phyloP scores from a whole-genome alignment of 2,888 invertebrate genomes.

The Oscheius sp. region DNA sequence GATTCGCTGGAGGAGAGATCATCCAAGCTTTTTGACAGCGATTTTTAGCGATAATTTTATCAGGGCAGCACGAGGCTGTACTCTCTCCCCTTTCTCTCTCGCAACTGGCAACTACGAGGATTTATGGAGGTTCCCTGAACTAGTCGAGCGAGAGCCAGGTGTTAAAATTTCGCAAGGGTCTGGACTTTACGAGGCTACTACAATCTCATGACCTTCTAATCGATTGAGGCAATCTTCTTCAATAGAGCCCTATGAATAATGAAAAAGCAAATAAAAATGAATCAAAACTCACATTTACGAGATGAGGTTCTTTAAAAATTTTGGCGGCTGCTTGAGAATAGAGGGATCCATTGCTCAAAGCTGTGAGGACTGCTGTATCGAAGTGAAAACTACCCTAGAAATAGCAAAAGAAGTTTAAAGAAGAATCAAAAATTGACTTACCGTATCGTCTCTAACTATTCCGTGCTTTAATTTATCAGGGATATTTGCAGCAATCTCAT shows the following conservation, averaged over 20 bases:
- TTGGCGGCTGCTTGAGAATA: conserved; percentile 72
- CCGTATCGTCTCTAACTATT: conserved; percentile 61
- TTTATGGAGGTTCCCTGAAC: too few relatives aligned
- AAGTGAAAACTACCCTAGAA: conserved; percentile 56
- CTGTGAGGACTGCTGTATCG: conserved; percentile 54
- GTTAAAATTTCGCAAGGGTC: too few relatives aligned
- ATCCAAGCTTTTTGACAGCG: too few relatives aligned
- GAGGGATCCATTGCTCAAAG: conserved; percentile 70
- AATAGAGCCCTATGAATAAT: too few relatives aligned
- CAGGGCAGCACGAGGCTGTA: too few relatives aligned
- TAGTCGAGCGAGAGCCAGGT: too few relatives aligned
- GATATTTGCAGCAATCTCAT: conserved; percentile 60
- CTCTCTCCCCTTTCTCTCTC: too few relatives aligned
- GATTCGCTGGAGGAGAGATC: too few relatives aligned
- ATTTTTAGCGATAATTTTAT: too few relatives aligned
- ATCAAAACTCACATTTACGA: conserved; percentile 56
- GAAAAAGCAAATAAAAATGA: neutral
- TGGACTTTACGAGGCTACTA: neutral
- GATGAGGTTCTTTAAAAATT: conserved; percentile 70
- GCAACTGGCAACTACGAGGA: too few relatives aligned
- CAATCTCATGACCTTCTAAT: too few relatives aligned
- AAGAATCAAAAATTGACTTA: conserved; percentile 22
- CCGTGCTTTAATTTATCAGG: conserved; percentile 65
- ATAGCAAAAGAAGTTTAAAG: neutral
- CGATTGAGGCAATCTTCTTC: too few relatives aligned